phyloP scores from a whole-genome alignment of 2,113 vertebrate genomes.

The Cavia porcellus region DNA sequence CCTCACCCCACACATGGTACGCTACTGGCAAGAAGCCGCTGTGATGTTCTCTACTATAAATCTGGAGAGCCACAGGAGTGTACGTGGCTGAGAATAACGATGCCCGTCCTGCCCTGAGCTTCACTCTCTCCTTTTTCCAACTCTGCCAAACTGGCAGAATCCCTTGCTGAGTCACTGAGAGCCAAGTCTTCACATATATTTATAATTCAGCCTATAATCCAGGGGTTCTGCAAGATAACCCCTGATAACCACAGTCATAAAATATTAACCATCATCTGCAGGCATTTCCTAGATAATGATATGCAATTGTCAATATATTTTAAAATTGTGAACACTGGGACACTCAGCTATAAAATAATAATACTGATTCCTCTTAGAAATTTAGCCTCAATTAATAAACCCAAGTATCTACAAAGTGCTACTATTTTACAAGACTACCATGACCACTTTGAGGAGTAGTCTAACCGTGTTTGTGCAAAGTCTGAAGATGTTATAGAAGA shows the following conservation, averaged over 20 bases:
- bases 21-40: neutral
- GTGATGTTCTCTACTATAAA: neutral
- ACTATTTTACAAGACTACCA: neutral
- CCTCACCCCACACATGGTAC: neutral
- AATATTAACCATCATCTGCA: neutral
- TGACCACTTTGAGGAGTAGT: neutral
- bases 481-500: neutral
- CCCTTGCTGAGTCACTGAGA: neutral
- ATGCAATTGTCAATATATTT: neutral
- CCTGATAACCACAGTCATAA: neutral
- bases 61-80: neutral
- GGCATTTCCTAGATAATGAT: neutral
- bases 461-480: neutral
- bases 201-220: neutral
- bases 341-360: conserved; percentile 13
- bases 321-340: neutral
- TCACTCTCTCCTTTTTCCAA: neutral
- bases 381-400: conserved; percentile 19
- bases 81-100: neutral
- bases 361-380: neutral
- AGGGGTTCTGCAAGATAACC: neutral
- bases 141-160: neutral
- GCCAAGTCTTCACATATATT: neutral
- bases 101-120: neutral
- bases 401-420: neutral